Evolutionary conservation across 2,113 vertebrate species (phyloP), one percentile per base, ranked within the genome.

Genomic region (Tachysurus fulvidraco): DNA sequence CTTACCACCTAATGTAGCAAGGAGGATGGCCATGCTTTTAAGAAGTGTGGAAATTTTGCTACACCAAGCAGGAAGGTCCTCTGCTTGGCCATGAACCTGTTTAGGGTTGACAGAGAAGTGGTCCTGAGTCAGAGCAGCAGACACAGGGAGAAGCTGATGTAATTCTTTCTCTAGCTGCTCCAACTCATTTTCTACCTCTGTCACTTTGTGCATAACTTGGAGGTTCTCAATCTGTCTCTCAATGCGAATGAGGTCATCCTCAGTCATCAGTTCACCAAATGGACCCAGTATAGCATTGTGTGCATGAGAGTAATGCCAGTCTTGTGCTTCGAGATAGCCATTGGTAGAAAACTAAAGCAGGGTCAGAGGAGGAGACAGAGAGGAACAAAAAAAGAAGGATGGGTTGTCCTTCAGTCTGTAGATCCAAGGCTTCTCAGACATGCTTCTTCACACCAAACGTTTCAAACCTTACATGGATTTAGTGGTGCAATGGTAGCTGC

Each of bases 141-240:
- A 96, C 62, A 95, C 94, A 0, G 95, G 96, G 17, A 96, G 89
- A 25, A 98, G 95, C 69, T 95, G 96, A 59, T 93, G 96, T 85
- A 97, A 93, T 91, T 98, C 95, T 71, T 91, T 93, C 91, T 98
- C 96, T 67, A 95, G 93, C 86, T 95, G 93, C 88, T 95, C 94
- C 81, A 96, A 92, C 88, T 95, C 95, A 23, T 93, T 96, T 93
- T 97, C 96, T 21, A 97, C 96, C 65, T 94, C 95, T 79, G 96
- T 96, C 0, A 94, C 96, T 89, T 97, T 96, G 91, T 97, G 96
- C 96, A 98, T 94, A 85, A 99, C 97, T 88, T 97, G 97, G 79
- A 99, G 95, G 92, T 98, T 99, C 91, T 98, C 97, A 77, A 99
- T 97, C 92, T 97, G 98, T 95, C 95, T 96, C 93, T 99, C 98